phyloP scores from a whole-genome alignment of 2,888 invertebrate species.

The Lycocerus yunnanus region DNA sequence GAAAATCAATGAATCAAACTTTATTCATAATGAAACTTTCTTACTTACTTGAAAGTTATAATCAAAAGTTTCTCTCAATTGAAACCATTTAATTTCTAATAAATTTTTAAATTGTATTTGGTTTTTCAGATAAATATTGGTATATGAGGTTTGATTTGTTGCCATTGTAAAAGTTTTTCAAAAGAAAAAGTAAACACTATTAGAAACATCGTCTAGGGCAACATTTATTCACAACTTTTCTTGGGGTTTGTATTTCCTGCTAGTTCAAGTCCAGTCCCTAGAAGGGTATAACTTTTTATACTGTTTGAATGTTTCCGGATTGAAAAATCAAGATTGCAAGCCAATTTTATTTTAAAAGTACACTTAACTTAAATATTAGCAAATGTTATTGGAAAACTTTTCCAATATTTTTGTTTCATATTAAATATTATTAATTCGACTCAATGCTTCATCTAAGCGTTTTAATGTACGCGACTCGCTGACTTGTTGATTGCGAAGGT shows the following conservation, averaged over 20 bases:
- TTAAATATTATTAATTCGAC: not conserved
- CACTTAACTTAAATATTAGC: not conserved
- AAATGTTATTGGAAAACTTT: not conserved
- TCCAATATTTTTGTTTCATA: not conserved
- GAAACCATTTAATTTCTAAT: not conserved
- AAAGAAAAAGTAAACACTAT: conserved; percentile 16
- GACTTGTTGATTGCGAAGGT: not conserved
- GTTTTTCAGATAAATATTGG: not conserved
- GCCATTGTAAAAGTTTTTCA: not conserved
- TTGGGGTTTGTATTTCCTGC: conserved; percentile 19
- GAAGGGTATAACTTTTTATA: conserved; percentile 37
- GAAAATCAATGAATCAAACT: not conserved
- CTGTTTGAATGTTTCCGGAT: conserved; percentile 33
- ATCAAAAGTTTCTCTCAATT: not conserved
- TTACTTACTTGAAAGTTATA: not conserved
- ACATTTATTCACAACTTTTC: conserved; percentile 23
- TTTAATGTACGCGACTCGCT: not conserved
- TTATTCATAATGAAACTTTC: not conserved
- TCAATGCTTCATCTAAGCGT: not conserved
- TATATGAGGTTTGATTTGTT: not conserved
- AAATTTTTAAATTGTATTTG: not conserved
- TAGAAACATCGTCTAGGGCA: conserved; percentile 14
- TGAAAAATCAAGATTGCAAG: conserved; percentile 15
- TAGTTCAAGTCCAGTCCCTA: conserved; percentile 28
- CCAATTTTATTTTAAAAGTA: conserved; percentile 9